A percentile compares a stretch with the other conserved stretches of the same genome.
These are phyloP conservation scores for Apeira syringaria DNA, from an alignment of 2,888 invertebrate species.

Conservation along the genomic window DNA sequence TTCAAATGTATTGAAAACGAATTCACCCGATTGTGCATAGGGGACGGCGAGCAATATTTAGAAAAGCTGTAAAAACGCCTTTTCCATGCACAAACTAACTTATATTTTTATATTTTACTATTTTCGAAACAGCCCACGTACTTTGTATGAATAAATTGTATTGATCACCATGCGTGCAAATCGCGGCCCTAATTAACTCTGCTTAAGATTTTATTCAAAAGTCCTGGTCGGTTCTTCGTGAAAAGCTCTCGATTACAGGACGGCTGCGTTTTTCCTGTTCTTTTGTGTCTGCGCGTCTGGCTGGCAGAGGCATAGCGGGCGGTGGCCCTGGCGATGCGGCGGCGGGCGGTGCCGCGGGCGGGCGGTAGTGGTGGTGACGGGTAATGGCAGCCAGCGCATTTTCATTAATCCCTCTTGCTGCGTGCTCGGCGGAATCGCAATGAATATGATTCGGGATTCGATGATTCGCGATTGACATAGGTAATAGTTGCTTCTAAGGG, in stretches of 20 bases:
- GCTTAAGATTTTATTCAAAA: background rate
- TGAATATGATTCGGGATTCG: background rate
- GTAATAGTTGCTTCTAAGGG: background rate
- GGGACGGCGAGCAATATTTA: too few species aligned
- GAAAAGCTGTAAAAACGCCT: too few species aligned
- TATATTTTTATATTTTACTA: too few species aligned
- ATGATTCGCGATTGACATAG: background rate
- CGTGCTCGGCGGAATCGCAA: background rate
- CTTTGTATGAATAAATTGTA: too few species aligned
- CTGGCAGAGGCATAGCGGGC: constrained; percentile 12
- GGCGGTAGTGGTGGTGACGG: constrained; percentile 20
- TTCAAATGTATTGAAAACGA: too few species aligned
- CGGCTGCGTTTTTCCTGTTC: constrained; percentile 39
- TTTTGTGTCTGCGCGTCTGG: constrained; percentile 58
- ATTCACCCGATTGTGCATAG: too few species aligned
- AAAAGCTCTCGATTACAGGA: constrained; percentile 29
- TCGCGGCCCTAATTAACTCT: too few species aligned
- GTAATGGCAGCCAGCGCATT: constrained; percentile 12
- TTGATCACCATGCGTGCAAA: too few species aligned
- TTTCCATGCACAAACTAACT: too few species aligned
- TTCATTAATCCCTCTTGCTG: constrained; percentile 11
- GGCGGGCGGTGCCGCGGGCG: background rate
- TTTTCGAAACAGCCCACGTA: too few species aligned
- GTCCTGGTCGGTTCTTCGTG: background rate
- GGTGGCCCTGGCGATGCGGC: background rate